Evolutionary conservation across 2,888 invertebrate genomes (phyloP).

Genomic region (Morinoia aosen): DNA sequence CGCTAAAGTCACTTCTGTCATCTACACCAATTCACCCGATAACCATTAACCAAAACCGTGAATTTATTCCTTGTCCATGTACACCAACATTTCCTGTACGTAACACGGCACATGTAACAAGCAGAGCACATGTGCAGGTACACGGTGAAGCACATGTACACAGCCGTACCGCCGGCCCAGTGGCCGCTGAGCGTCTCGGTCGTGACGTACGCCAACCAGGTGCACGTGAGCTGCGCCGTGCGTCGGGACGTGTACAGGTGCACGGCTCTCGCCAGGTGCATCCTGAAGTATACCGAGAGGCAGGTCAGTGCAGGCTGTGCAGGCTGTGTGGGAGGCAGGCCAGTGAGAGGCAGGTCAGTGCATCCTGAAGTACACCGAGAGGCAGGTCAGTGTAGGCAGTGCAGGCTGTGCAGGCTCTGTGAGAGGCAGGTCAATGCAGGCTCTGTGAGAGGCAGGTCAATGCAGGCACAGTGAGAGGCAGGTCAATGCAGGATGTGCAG

Average conservation of each 20-base stretch:
- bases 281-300: constrained; percentile 68
- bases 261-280: constrained; percentile 69
- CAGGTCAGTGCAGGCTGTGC: constrained; percentile 68
- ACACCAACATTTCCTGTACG: background rate
- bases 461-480: too few species aligned
- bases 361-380: constrained; percentile 68
- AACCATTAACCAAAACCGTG: background rate
- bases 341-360: background rate
- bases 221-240: constrained; percentile 74
- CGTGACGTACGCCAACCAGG: constrained; percentile 74
- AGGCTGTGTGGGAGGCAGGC: background rate
- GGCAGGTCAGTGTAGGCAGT: constrained; percentile 69
- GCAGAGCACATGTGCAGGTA: constrained; percentile 69
- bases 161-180: constrained; percentile 73
- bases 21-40: background rate
- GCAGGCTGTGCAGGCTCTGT: too few species aligned
- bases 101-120: background rate
- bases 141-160: constrained; percentile 71
- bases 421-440: background rate
- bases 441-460: too few species aligned
- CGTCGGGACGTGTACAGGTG: constrained; percentile 71
- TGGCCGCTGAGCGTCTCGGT: constrained; percentile 74
- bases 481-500: too few species aligned
- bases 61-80: background rate
- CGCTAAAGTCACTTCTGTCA: background rate